Percentiles rank a stretch among this genome's conserved stretches.
phyloP scores from a whole-genome alignment of 2,888 invertebrate genomes.

The Coelogynopora nodosa region DNA sequence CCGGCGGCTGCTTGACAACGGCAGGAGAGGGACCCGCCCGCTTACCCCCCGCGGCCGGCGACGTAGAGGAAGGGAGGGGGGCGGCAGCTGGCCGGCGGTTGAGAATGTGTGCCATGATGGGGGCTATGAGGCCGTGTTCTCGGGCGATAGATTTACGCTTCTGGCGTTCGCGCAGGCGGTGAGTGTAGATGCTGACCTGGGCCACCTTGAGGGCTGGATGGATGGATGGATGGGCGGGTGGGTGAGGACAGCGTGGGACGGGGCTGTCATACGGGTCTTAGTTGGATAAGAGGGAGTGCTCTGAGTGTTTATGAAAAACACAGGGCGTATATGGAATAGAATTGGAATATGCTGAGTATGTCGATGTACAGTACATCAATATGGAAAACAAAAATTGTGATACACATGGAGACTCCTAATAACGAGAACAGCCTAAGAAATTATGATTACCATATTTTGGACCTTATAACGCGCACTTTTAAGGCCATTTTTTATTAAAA shows the following conservation, averaged over 20 bases:
- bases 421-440: no score
- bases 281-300: no score
- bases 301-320: no score
- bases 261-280: not conserved
- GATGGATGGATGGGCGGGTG: not conserved
- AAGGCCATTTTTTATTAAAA: no score
- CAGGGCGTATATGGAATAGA: no score
- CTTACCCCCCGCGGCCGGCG: not conserved
- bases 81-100: not conserved
- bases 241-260: not conserved
- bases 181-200: constrained; percentile 39
- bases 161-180: constrained; percentile 42
- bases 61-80: not conserved
- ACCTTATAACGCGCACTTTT: no score
- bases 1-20: not conserved
- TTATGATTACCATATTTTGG: no score
- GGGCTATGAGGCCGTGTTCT: constrained; percentile 42
- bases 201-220: constrained; percentile 40
- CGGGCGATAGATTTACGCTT: constrained; percentile 38
- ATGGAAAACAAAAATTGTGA: no score
- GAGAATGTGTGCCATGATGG: constrained; percentile 37
- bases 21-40: not conserved
- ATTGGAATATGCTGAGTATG: no score
- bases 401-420: no score
- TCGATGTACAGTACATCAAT: no score